These are phyloP conservation scores for Episyrphus balteatus DNA, from an alignment of 1,140 invertebrate genomes.

Conservation along the genomic window DNA sequence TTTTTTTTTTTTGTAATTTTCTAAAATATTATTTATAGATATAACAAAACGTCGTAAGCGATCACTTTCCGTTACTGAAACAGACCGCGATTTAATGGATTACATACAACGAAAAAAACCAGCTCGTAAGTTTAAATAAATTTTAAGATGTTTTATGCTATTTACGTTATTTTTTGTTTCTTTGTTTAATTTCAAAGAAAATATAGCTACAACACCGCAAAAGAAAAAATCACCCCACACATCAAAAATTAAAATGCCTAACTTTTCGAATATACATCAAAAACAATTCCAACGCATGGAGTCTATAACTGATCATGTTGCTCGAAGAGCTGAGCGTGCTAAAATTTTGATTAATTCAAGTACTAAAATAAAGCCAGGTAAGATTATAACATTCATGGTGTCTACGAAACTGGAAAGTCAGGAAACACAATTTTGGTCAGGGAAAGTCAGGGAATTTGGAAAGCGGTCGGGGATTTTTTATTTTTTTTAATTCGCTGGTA, in stretches of 20 bases:
- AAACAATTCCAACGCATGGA: constrained; percentile 52
- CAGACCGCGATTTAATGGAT: background rate
- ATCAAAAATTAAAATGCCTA: constrained; percentile 41
- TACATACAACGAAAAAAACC: too few relatives aligned
- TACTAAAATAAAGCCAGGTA: constrained; percentile 7
- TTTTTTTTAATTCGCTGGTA: too few relatives aligned
- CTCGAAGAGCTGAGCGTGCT: constrained; percentile 41
- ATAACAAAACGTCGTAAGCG: constrained; percentile 21
- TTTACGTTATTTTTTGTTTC: too few relatives aligned
- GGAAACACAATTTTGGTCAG: too few relatives aligned
- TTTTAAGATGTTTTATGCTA: too few relatives aligned
- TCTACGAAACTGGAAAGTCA: too few relatives aligned
- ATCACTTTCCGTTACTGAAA: constrained; percentile 20
- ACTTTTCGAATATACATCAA: constrained; percentile 52
- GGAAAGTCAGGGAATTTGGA: too few relatives aligned
- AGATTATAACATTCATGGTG: too few relatives aligned
- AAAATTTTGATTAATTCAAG: constrained; percentile 28
- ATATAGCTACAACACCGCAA: constrained; percentile 4
- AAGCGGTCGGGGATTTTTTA: too few relatives aligned
- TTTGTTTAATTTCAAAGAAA: background rate
- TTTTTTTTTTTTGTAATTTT: background rate
- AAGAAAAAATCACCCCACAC: constrained; percentile 8
- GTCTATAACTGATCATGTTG: constrained; percentile 46
- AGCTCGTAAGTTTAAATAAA: background rate
- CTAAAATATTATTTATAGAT: constrained; percentile 9